Evolutionary conservation across 1,140 invertebrate species (phyloP), one percentile per base, ranked within the genome.

Genomic region (Aphelenchoides avenae): DNA sequence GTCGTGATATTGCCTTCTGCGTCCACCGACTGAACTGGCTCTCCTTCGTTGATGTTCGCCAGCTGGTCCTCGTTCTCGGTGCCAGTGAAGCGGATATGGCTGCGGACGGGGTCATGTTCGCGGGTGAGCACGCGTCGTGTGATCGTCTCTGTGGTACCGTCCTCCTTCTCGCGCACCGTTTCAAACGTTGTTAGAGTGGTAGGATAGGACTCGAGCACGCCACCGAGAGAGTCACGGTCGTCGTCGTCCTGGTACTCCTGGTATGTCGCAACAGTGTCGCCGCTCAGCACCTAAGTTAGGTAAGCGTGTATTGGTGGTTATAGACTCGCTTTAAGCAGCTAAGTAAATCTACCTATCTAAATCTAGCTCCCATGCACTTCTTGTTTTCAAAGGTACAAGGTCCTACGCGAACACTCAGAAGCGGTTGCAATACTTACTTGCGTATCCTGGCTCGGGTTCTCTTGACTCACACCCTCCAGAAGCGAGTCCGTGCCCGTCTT

Each of bases 151-250:
- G 62, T 53, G 9, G 58, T 44, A 9, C 68, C 68, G 44, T 71
- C 69, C 26, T 64, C 50, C 7, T 24, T 46, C 9, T 18, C 39
- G 46, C 68, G 64, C 13, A 57, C 29, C 11, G 68, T 71, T 48
- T 69, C 50, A 66, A 68, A 71, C 9, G 68, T 71, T 7, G 68
- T 71, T 24, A 71, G 26, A 11, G 71, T 75, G 6, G 64, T 71
- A n/a, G 70, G 66, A 40, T 71, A 71, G 31, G 56, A 46, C 15
- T 50, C 36, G 18, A 57, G 43, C 13, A 69, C 64, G 29, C 69
- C 70, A 11, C 36, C 55, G 15, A 73, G 53, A 7, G 70, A 73
- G 44, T 74, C 70, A 26, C 49, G 36, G 20, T 67, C 67, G 34
- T 71, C 67, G 5, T 66, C 66, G 18, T 64, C 4, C n/a, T 30